Conservation (phyloP, 2,113 vertebrate genomes). For the Pseudolaguvia tuberculata region DNA sequence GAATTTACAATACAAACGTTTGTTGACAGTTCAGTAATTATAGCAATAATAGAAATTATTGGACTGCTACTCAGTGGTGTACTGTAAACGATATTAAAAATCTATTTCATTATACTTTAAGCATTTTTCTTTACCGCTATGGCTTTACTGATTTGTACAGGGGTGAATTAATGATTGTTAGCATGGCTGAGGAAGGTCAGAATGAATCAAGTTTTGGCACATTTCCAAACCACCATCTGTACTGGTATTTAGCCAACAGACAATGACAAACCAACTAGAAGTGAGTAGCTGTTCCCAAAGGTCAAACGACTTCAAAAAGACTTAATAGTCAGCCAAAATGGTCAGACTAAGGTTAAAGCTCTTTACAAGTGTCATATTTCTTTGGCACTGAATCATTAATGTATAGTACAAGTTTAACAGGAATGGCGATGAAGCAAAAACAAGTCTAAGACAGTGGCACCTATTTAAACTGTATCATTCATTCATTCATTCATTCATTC, state of each 20-base stretch:
- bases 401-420: background rate
- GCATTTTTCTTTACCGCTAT: slow-evolving; percentile 4
- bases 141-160: slow-evolving; percentile 6
- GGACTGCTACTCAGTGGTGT: background rate
- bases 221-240: slow-evolving; percentile 10
- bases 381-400: background rate
- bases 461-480: background rate
- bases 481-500: too few relatives aligned
- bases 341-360: background rate
- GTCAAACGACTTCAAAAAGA: slow-evolving; percentile 28
- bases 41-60: background rate
- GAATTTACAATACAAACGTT: background rate
- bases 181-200: background rate
- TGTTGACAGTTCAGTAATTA: background rate
- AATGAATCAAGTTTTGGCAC: background rate
- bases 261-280: slow-evolving; percentile 10
- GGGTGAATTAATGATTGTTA: slow-evolving; percentile 27
- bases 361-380: background rate
- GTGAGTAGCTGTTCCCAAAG: slow-evolving; percentile 15
- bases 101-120: too few relatives aligned
- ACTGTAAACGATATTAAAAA: background rate
- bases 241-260: slow-evolving; percentile 11
- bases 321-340: background rate
- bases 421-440: background rate
- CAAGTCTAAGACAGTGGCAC: background rate